A percentile compares a stretch with the other conserved stretches of the same genome.
Evolutionary conservation across 2,113 vertebrate genomes (phyloP).

Genomic region (Scopus umbretta): DNA sequence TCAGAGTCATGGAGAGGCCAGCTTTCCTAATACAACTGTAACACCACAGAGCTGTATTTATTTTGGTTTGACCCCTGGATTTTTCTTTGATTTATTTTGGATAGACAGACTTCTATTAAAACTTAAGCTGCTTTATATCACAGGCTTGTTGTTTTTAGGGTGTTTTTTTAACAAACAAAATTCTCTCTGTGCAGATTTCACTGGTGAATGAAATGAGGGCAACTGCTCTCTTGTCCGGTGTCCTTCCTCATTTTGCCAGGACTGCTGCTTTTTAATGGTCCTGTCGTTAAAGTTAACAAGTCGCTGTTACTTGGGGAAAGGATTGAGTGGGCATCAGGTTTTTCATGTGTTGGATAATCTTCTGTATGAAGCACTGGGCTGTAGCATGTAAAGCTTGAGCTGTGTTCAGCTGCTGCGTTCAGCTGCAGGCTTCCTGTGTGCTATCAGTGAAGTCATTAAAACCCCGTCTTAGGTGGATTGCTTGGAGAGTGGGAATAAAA

Average conservation of each 20-base stretch:
- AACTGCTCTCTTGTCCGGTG: neutral
- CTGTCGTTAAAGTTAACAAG: neutral
- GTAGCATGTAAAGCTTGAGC: neutral
- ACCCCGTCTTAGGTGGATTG: neutral
- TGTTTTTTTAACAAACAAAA: neutral
- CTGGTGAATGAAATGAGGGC: neutral
- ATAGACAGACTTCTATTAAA: conserved; percentile 9
- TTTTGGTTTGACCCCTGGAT: conserved; percentile 40
- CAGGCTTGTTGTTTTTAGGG: conserved; percentile 27
- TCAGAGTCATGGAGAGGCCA: neutral
- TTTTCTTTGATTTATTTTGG: conserved; percentile 54
- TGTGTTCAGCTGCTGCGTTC: neutral
- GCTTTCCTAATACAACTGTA: neutral
- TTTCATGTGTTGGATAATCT: neutral
- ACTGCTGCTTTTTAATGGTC: neutral
- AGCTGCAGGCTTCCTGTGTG: neutral
- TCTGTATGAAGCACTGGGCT: accelerated
- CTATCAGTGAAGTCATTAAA: neutral
- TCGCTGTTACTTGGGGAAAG: neutral
- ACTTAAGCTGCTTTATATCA: conserved; percentile 48
- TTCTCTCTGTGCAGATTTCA: neutral
- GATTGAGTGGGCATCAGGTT: neutral
- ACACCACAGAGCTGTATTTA: conserved; percentile 8
- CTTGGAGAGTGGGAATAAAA: neutral
- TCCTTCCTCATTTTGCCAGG: neutral